A percentile compares a stretch with the other conserved stretches of the same genome.
Evolutionary conservation across 2,888 invertebrate genomes (phyloP).

Genomic region (Drosophila quinaria): DNA sequence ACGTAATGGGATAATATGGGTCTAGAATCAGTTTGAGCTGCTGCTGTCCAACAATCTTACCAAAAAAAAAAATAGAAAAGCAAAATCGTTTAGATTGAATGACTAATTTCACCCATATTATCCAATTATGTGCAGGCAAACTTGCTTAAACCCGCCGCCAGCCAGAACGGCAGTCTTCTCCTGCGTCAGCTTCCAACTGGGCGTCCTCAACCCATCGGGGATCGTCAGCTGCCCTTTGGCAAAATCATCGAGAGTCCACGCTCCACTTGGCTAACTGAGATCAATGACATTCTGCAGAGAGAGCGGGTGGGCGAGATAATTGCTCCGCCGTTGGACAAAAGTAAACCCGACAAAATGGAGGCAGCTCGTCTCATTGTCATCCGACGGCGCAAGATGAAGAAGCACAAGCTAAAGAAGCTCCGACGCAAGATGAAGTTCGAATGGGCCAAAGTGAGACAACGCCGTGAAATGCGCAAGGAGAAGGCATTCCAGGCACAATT

Average conservation of each 20-base stretch:
- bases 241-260: slow-evolving; percentile 78
- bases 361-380: slow-evolving; percentile 92
- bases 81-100: slow-evolving; percentile 33
- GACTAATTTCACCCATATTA: slow-evolving; percentile 83
- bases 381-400: slow-evolving; percentile 93
- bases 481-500: slow-evolving; percentile 91
- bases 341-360: slow-evolving; percentile 88
- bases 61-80: slow-evolving; percentile 9
- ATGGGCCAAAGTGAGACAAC: slow-evolving; percentile 90
- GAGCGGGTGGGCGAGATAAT: slow-evolving; percentile 65
- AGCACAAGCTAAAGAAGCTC: slow-evolving; percentile 93
- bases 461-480: slow-evolving; percentile 91
- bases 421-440: slow-evolving; percentile 92
- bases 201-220: slow-evolving; percentile 69
- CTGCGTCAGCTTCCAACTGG: slow-evolving; percentile 10
- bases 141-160: slow-evolving; percentile 51
- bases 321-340: slow-evolving; percentile 66
- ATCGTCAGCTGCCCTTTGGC: slow-evolving; percentile 44
- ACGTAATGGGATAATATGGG: slow-evolving; percentile 85
- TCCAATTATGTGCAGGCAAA: slow-evolving; percentile 83
- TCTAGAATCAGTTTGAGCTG: slow-evolving; percentile 59
- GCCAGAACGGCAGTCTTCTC: slow-evolving; percentile 14
- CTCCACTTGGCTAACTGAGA: slow-evolving; percentile 76
- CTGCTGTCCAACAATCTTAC: slow-evolving; percentile 47
- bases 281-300: slow-evolving; percentile 77